A percentile compares a stretch with the other conserved stretches of the same genome.
These are phyloP conservation scores for Liparis tanakae DNA, from an alignment of 2,797 vertebrate species.

Conservation along the genomic window DNA sequence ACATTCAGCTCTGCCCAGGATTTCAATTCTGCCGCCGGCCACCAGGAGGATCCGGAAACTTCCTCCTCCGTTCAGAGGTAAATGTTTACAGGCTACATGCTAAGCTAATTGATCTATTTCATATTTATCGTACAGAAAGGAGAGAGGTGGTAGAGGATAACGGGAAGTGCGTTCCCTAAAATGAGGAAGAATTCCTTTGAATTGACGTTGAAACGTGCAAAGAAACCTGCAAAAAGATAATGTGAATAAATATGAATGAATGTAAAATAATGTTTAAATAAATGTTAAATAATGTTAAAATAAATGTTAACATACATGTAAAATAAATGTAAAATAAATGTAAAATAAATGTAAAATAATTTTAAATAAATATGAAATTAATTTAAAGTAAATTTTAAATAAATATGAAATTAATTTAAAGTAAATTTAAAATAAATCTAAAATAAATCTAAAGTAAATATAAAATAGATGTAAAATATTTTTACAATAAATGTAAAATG, in stretches of 20 bases:
- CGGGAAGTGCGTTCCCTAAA: background rate
- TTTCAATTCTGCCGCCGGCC: conserved; percentile 33
- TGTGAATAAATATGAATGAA: background rate
- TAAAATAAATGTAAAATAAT: no score
- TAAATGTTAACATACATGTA: no score
- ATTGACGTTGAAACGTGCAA: background rate
- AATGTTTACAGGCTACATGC: background rate
- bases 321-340: no score
- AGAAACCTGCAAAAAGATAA: background rate
- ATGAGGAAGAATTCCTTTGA: background rate
- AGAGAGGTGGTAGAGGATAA: background rate
- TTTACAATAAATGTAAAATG: no score
- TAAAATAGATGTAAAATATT: no score
- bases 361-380: no score
- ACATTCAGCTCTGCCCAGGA: conserved; percentile 67
- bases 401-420: no score
- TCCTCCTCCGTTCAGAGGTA: conserved; percentile 60
- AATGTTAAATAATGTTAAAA: no score
- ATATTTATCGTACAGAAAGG: background rate
- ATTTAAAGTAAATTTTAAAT: no score
- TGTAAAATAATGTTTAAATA: no score
- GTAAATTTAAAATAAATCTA: no score
- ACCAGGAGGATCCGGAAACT: conserved; percentile 29
- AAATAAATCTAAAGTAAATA: no score
- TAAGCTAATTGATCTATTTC: background rate